Evolutionary conservation across 2,113 vertebrate genomes (phyloP).

Genomic region (Nycticorax nycticorax): DNA sequence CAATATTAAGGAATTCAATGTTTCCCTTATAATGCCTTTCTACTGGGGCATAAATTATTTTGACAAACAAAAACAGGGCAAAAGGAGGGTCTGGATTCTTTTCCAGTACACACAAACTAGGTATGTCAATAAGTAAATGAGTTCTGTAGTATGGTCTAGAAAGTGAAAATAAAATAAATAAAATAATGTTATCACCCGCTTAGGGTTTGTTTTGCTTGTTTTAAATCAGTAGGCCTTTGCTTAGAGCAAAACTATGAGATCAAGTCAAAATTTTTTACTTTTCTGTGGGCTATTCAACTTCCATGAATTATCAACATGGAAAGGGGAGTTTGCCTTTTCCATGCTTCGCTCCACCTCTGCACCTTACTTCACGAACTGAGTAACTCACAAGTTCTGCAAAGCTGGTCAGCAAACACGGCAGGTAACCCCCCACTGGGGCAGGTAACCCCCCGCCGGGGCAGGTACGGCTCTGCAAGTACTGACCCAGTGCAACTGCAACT

Average conservation of each 20-base stretch:
- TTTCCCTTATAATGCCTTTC: neutral
- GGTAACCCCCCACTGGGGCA: neutral
- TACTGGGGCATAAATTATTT: neutral
- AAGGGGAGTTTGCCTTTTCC: neutral
- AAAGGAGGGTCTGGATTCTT: neutral
- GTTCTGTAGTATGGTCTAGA: neutral
- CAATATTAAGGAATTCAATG: neutral
- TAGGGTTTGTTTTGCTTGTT: neutral
- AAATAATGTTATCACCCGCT: neutral
- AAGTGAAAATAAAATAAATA: neutral
- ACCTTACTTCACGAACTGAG: neutral
- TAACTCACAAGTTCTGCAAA: neutral
- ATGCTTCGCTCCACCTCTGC: neutral
- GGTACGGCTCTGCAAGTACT: neutral
- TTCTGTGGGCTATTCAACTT: neutral
- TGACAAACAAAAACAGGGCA: neutral
- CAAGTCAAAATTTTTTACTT: neutral
- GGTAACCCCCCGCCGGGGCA: neutral
- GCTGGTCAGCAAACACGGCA: neutral
- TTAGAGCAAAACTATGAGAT: neutral
- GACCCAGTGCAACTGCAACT: fast-evolving
- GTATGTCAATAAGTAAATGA: neutral
- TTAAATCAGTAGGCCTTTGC: neutral
- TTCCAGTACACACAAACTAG: neutral
- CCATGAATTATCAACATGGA: neutral